Base-by-base conservation (phyloP, 30 jellyfish, hydroid and myxozoan genomes). In the Turritopsis rubra region DNA sequence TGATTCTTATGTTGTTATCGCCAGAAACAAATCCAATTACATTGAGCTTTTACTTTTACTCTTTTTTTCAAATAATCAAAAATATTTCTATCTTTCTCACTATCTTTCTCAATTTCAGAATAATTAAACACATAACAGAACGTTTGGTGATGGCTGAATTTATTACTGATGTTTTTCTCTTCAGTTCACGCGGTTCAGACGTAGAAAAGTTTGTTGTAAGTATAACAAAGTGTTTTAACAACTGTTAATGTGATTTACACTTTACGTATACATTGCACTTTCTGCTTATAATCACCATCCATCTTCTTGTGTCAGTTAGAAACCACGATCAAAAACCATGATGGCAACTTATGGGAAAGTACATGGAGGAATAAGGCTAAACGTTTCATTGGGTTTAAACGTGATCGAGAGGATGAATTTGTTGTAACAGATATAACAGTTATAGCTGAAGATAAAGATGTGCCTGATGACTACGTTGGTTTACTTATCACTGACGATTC, bases 301-400 rank as follows among this genome's bases (percentile, higher is more conserved):
- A n/a, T 66, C 5, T 41, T 41, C 9, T 16, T 21, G 1, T 31
- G 9, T 19, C 75, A 85, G 91, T 22, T 85, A 21, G 91, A 85
- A 20, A 23, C 82, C 16, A 85, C 91, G 16, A 52, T 41, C 24
- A 31, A 20, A 84, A 94, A 94, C 28, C 87, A 88, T 71, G 99
- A 93, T 73, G 99, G 91, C 26, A 95, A 93, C 84, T 65, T 93
- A 22, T 93, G 54, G 80, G 99, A 93, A 52, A 86, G 96, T 65
- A 85, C 93, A 26, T 93, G 99, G 99, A 83, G 97, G n/a, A 71
- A 78, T 65, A 93, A 89, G 85, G 97, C 94, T 20, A 93, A 89
- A 53, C 76, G 99, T 31, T 88, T 52, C 52, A 21, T 93, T 5
- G 94, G 96, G 53, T 88, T 77, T 86, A 92, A 83, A 24, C 83